A percentile compares a stretch with the other conserved stretches of the same genome.
phyloP scores from a whole-genome alignment of 2,113 vertebrate species.

The Dinomys branickii region DNA sequence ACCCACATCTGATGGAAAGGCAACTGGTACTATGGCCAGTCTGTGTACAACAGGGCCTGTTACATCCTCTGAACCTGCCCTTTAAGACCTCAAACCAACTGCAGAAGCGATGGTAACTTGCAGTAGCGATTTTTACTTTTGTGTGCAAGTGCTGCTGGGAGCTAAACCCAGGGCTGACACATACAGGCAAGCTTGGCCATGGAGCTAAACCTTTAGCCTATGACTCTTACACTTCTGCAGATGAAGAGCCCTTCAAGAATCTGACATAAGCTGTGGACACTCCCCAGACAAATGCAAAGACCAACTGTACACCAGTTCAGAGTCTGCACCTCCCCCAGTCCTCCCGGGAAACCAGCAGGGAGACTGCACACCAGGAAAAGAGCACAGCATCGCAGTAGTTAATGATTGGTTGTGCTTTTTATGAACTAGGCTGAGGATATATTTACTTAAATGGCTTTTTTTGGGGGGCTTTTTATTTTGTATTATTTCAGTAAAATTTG shows the following conservation, averaged over 20 bases:
- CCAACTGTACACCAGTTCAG: background rate
- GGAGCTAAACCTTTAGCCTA: background rate
- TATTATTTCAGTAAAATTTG: background rate
- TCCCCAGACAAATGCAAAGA: background rate
- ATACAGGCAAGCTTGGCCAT: too few relatives aligned
- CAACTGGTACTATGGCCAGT: background rate
- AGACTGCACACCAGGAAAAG: background rate
- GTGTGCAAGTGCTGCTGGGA: background rate
- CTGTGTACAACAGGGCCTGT: background rate
- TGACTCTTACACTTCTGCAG: background rate
- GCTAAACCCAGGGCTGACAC: background rate
- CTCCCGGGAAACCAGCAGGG: background rate
- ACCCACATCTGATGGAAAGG: accelerated
- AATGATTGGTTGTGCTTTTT: background rate
- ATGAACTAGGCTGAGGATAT: background rate
- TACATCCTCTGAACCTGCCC: background rate
- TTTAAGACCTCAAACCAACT: background rate
- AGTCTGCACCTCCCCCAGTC: too few relatives aligned
- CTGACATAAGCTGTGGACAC: background rate
- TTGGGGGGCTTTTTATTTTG: background rate
- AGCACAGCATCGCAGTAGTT: background rate
- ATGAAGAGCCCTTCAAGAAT: background rate
- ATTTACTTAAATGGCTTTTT: background rate
- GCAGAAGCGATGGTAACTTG: background rate
- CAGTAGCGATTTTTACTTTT: background rate